These are phyloP conservation scores for Alca torda DNA, from an alignment of 2,797 vertebrate genomes.

Conservation along the genomic window DNA sequence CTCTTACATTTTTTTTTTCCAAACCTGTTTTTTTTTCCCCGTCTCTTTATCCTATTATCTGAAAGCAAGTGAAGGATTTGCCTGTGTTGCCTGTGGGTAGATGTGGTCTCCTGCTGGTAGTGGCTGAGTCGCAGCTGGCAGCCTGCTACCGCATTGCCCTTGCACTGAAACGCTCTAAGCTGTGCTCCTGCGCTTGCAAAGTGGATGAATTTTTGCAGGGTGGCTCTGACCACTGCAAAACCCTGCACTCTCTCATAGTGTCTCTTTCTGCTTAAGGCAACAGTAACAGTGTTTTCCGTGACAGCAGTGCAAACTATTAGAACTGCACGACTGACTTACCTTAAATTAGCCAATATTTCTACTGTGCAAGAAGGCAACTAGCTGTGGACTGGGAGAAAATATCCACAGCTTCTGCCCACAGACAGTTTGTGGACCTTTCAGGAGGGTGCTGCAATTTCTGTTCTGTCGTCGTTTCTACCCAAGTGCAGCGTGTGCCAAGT, in stretches of 20 bases:
- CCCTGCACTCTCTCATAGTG: rapidly evolving
- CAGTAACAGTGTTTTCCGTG: neutral
- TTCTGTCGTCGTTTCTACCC: neutral
- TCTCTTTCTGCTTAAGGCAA: neutral
- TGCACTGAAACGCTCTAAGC: neutral
- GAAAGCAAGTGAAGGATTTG: neutral
- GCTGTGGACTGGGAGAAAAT: neutral
- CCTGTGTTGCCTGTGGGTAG: neutral
- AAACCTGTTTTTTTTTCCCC: neutral
- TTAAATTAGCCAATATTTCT: neutral
- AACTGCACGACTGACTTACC: neutral
- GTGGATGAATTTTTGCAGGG: neutral
- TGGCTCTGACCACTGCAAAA: neutral
- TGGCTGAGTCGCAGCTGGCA: neutral
- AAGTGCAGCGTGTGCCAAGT: neutral
- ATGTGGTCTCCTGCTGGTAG: neutral
- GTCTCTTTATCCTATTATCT: neutral
- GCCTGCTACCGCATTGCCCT: neutral
- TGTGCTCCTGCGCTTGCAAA: neutral
- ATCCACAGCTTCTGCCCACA: neutral
- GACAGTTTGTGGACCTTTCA: neutral
- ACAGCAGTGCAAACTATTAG: neutral
- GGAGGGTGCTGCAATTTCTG: neutral
- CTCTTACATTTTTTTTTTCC: neutral
- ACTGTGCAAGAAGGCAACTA: neutral